Evolutionary conservation across 2,888 invertebrate species (phyloP).

Genomic region (Nomada fabriciana): DNA sequence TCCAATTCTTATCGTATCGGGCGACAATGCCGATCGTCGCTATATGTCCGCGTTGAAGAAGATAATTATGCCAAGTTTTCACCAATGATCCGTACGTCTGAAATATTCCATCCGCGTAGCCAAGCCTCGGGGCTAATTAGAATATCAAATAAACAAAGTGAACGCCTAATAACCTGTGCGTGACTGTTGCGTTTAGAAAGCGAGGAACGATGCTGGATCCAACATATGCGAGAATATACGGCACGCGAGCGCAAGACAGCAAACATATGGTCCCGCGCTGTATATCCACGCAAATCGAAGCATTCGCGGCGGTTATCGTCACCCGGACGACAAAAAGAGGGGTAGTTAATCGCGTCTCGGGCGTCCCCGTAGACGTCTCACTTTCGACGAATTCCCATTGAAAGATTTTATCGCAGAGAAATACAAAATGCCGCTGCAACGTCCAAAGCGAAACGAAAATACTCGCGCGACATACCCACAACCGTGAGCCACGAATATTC

Average conservation of each 20-base stretch:
- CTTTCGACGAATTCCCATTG: constrained; percentile 43
- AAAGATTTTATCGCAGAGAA: constrained; percentile 31
- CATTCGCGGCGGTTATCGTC: constrained; percentile 29
- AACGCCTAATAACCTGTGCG: constrained; percentile 65
- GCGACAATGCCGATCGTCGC: neutral
- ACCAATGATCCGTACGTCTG: neutral
- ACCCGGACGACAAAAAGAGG: constrained; percentile 7
- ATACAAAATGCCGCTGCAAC: constrained; percentile 34
- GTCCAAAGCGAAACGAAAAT: neutral
- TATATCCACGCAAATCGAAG: constrained; percentile 63
- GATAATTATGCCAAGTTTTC: too few relatives aligned
- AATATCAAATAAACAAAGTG: constrained; percentile 24
- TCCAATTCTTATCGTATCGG: neutral
- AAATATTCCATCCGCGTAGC: neutral
- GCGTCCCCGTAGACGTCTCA: constrained; percentile 35
- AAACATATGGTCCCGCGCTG: constrained; percentile 58
- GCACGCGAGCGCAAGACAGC: constrained; percentile 49
- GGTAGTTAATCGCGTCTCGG: constrained; percentile 34
- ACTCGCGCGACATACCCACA: constrained; percentile 2
- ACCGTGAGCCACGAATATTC: constrained; percentile 15
- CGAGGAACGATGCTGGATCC: constrained; percentile 65
- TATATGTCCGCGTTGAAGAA: too few relatives aligned
- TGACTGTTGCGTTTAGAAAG: constrained; percentile 76
- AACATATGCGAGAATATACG: constrained; percentile 69
- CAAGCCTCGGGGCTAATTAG: constrained; percentile 35